phyloP scores from a whole-genome alignment of 2,113 vertebrate genomes.

The Oryzias curvinotus region DNA sequence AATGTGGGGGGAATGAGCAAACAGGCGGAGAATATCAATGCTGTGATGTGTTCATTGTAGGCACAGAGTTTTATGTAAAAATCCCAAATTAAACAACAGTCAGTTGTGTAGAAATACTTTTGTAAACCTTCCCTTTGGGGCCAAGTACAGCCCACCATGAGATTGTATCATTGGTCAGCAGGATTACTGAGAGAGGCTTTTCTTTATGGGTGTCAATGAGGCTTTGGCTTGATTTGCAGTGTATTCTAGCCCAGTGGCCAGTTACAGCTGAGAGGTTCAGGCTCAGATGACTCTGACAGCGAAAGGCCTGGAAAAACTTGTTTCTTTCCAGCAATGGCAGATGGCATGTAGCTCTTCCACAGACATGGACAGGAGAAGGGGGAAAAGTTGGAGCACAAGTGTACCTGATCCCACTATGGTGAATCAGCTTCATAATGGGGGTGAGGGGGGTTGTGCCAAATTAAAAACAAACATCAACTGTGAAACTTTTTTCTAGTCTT shows the following conservation, averaged over 20 bases:
- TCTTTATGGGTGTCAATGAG: constrained; percentile 66
- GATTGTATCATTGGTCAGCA: constrained; percentile 60
- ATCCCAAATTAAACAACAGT: constrained; percentile 60
- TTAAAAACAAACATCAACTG: constrained; percentile 12
- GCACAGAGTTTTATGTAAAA: constrained; percentile 50
- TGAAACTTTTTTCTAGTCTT: constrained; percentile 23
- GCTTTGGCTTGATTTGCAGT: constrained; percentile 36
- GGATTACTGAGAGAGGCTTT: constrained; percentile 47
- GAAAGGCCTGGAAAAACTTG: constrained; percentile 58
- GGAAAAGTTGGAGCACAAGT: constrained; percentile 23
- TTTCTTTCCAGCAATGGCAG: constrained; percentile 71
- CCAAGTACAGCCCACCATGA: constrained; percentile 34
- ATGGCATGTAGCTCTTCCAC: constrained; percentile 67
- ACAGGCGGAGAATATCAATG: constrained; percentile 36
- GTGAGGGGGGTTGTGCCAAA: constrained; percentile 16
- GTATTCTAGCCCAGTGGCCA: constrained; percentile 54
- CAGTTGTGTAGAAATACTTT: constrained; percentile 44
- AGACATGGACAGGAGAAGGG: constrained; percentile 27
- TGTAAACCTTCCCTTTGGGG: constrained; percentile 41
- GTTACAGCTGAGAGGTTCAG: constrained; percentile 58
- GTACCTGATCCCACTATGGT: constrained; percentile 30
- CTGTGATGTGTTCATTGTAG: constrained; percentile 36
- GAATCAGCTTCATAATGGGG: constrained; percentile 55
- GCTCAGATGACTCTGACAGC: constrained; percentile 66
- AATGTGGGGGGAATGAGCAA: constrained; percentile 44